phyloP scores from a whole-genome alignment of 30 jellyfish, hydroid and myxozoan genomes.

The Nemopilema nomurai region DNA sequence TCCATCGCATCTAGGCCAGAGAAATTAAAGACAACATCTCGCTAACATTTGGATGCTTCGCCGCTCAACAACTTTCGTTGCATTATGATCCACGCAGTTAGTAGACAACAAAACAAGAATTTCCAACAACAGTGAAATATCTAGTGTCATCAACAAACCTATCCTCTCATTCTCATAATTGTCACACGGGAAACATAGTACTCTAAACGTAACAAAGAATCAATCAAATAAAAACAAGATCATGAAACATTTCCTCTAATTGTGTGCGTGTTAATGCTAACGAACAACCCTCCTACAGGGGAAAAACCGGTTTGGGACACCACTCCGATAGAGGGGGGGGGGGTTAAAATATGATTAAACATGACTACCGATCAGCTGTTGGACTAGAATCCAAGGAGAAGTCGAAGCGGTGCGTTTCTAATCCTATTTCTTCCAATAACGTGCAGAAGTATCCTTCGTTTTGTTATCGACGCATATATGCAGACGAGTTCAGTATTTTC shows the following conservation, averaged over 20 bases:
- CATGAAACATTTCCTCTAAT: slow-evolving; percentile 4
- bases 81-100: neutral
- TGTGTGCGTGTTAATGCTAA: neutral
- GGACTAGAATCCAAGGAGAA: neutral
- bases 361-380: neutral
- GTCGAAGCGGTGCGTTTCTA: neutral
- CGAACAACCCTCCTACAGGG: neutral
- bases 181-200: slow-evolving; percentile 23
- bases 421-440: neutral
- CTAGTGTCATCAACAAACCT: slow-evolving; percentile 44
- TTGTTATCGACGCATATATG: neutral
- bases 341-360: neutral
- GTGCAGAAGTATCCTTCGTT: neutral
- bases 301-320: neutral
- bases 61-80: neutral
- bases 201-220: neutral
- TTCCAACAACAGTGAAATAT: slow-evolving; percentile 21
- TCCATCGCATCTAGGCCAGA: too few relatives aligned
- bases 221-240: neutral
- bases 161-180: slow-evolving; percentile 38
- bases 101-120: slow-evolving; percentile 1
- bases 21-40: too few relatives aligned
- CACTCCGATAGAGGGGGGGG: neutral
- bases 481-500: too few relatives aligned
- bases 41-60: too few relatives aligned